These are phyloP conservation scores for Dicaeum eximium DNA, from an alignment of 2,113 vertebrate genomes.

Conservation along the genomic window DNA sequence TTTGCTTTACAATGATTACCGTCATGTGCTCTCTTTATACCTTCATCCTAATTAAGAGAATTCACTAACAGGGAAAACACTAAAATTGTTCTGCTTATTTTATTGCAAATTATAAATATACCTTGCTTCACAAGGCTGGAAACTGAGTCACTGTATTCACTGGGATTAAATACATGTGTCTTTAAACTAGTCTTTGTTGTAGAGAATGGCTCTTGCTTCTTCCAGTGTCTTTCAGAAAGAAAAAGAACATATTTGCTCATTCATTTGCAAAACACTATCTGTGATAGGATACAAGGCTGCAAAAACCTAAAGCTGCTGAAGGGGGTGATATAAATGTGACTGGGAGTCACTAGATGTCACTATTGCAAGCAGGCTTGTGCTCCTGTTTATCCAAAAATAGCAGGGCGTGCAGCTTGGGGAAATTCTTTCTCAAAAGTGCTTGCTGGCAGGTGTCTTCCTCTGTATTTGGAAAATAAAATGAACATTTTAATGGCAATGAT, in stretches of 20 bases:
- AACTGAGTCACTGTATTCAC: not conserved
- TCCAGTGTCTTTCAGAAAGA: not conserved
- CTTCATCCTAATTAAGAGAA: not conserved
- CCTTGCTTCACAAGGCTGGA: not conserved
- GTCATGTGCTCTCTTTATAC: not conserved
- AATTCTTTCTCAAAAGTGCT: not conserved
- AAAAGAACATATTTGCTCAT: not conserved
- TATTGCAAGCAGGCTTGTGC: not conserved
- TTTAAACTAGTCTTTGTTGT: not conserved
- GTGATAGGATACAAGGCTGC: not conserved
- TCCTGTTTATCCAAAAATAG: not conserved
- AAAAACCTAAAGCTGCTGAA: not conserved
- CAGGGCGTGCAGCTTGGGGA: not conserved
- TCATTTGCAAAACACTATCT: not conserved
- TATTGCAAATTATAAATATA: not conserved
- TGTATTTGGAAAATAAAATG: not conserved
- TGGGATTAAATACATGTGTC: not conserved
- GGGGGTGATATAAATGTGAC: not conserved
- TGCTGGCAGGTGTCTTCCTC: not conserved
- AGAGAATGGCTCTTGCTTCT: not conserved
- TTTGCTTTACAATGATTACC: not conserved
- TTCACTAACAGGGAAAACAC: not conserved
- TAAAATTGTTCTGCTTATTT: not conserved
- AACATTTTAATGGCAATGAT: not conserved
- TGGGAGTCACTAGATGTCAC: constrained; percentile 14